Base-by-base conservation (phyloP, 2,797 vertebrate species). In the Poecile montanus region DNA sequence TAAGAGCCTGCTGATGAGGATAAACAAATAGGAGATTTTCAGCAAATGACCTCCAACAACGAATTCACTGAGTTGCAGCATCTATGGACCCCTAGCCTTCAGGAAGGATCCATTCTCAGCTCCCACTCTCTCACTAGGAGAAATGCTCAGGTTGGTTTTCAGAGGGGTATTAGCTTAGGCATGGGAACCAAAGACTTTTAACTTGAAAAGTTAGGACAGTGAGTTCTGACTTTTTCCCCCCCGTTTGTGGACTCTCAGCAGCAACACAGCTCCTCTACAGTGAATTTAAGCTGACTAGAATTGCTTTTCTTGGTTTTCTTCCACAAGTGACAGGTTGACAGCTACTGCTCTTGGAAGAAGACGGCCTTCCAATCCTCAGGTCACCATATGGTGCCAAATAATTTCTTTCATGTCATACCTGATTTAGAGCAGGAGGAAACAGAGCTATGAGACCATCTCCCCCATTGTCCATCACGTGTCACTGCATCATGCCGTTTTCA, bases 281-380 rank as follows among this genome's bases (percentile, higher is more conserved):
- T 63, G 88, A 90, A 94, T 93, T 94, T 82, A 94, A 91, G 45
- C 66, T 63, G 93, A 62, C 91, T 88, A 70, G 76, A 84, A 81
- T 84, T 96, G 85, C 83, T 93, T 95, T 91, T 93, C 90, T 95
- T 94, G 95, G 93, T 94, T 95, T 96, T 47, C 56, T 94, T 95
- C 95, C 93, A 95, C 74, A 93, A 93, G 51, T 91, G 90, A 96
- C 94, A 95, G 88, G 94, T 88, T 96, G 94, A 94, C 90, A 96
- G 95, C 90, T 95, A 94, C 96, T 86, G 80, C 85, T 96, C 62
- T 94, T 96, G 76, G 88, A 97, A 88, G 87, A 91, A 91, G 89
- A 86, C 17, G 45, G 77, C 71, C 89, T 94, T 93, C 74, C 79
- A 92, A 91, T 78, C 63, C 85, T 78, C 76, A 90, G 88, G 87